Conservation (phyloP, 2,113 vertebrate genomes). For the Rousettus leschenaultii region DNA sequence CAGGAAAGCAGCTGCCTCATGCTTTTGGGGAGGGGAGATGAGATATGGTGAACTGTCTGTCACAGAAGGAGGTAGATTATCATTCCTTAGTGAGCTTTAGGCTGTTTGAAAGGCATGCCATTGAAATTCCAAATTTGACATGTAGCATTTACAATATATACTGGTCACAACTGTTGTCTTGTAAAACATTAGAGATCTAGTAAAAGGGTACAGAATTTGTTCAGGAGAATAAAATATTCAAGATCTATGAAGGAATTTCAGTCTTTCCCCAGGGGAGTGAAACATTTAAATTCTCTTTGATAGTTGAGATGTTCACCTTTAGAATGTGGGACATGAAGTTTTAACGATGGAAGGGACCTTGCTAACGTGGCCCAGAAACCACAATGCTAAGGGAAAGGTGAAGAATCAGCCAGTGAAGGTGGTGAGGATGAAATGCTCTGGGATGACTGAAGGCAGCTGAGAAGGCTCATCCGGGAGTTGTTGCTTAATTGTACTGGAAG, state of each 20-base stretch:
- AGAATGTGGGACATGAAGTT: background rate
- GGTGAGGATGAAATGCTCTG: background rate
- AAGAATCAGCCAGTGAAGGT: no score
- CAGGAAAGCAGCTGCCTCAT: background rate
- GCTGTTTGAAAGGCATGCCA: background rate
- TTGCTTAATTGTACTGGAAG: no score
- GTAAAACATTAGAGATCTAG: background rate
- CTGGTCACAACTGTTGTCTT: background rate
- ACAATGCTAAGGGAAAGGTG: background rate
- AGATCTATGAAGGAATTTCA: background rate
- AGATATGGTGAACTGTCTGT: background rate
- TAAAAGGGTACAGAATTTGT: background rate
- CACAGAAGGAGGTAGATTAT: background rate
- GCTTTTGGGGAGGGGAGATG: background rate
- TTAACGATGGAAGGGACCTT: background rate
- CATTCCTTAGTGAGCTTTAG: background rate
- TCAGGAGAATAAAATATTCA: background rate
- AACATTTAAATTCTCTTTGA: background rate
- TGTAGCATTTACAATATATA: background rate
- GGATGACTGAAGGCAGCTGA: background rate
- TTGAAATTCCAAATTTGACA: background rate
- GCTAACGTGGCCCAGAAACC: background rate
- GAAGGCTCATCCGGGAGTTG: background rate
- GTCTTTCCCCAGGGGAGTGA: background rate
- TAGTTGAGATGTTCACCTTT: background rate